Base-by-base conservation (phyloP, 2,797 vertebrate species). In the Nannoperca obscura region DNA sequence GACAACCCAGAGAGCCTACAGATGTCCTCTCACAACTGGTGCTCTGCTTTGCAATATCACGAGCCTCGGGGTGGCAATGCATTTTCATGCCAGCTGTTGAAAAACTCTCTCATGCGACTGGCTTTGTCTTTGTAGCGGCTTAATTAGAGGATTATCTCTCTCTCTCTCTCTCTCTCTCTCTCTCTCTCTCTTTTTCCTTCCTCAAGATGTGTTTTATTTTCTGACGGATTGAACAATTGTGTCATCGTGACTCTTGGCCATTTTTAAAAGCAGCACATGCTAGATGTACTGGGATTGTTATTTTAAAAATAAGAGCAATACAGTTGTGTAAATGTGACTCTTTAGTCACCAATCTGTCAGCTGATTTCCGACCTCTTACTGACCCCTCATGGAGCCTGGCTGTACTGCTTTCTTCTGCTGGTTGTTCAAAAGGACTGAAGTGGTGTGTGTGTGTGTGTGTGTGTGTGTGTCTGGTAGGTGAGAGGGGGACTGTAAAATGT, bases 311-410 rank as follows among this genome's bases (percentile, higher is more conserved):
- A 40, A 52, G 34, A 40, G 11, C 30, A 2, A 24, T 22, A n/a
- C 0, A 0, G 54, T 38, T 36, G 68, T 57, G 60, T 53, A 8
- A 36, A 50, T 54, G 46, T 42, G 44, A 52, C 32, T 75, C 68
- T 54, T 60, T 44, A 34, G 62, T 62, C 17, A 32, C 49, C 13
- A 20, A 6, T 24, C 50, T 47, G 54, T 71, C 50, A 47, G 72
- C 74, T 55, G 40, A 66, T 59, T 15, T 15, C 63, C 85, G 77
- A 86, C 85, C 82, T 74, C 57, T 71, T 82, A 82, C 80, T 88
- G 90, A 82, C 88, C 84, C 76, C 87, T 71, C 8, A 74, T 66
- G 87, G 87, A 47, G 74, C 61, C 15, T 15, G 44, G 30, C 46
- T 67, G 80, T 69, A 86, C 65, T 85, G 60, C 76, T 52, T 64